Base-by-base conservation (phyloP, 2,113 vertebrate genomes). In the Scartelaos histophorus region DNA sequence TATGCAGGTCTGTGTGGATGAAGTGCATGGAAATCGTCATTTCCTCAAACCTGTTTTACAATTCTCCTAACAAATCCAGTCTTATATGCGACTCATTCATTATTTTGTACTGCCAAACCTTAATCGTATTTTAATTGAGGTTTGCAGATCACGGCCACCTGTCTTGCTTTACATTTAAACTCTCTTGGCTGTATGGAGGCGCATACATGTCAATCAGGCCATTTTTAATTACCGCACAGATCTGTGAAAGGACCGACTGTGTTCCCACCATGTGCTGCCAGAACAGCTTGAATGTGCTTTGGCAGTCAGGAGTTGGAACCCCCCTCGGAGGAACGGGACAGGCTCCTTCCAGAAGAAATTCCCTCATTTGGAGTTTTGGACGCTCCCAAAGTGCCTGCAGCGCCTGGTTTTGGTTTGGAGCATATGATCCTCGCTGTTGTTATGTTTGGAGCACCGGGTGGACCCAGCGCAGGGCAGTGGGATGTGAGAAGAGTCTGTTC, bases 241-340 rank as follows among this genome's bases (percentile, higher is more conserved):
- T 9, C 61, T 34, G 34, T 43, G 61, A 38, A 62, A n/a, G 60
- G 60, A 62, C 34, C 10, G 35, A 62, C 19, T 62, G 60, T 62
- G 60, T 35, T 35, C 34, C 61, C 61, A 38, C 29, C 61, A 43
- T 38, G 34, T 64, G 61, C 61, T 64, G 61, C 61, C 61, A 64
- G 61, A 38, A 64, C 61, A 64, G 61, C 61, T 64, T 64, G 61
- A 64, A 64, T 64, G 61, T 64, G 61, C 34, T 38, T 64, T 64
- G 61, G 61, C 61, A 64, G 34, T 38, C 12, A n/a, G 34, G 5
- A 10, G 21, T 38, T 64, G 61, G 61, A 64, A 38, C 34, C 35
- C 16, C 16, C 34, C 34, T 64, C 34, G 16, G 21, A 64, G 29
- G 19, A 64, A 64, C 16, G 61, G 34, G 35, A 64, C 34, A 13